Evolutionary conservation across 2,113 vertebrate genomes (phyloP), one percentile per base, ranked within the genome.

Genomic region (Pteronura brasiliensis): DNA sequence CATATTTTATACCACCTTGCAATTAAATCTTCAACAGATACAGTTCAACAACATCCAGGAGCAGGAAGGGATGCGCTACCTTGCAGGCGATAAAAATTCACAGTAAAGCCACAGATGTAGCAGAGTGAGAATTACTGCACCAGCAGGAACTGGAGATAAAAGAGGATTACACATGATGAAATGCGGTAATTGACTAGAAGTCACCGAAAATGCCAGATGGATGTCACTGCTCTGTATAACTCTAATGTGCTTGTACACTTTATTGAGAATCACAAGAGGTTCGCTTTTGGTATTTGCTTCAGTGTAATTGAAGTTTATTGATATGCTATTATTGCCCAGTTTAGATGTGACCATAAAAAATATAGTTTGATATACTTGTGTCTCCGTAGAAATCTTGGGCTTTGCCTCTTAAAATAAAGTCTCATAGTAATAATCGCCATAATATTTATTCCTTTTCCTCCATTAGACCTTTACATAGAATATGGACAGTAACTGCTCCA

Each of bases 301-400:
- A 98, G 98, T 98, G 97, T 98, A 98, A 99, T 98, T 98, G 98
- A 98, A 97, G 98, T 98, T 98, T 99, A 99, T 98, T 99, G 99
- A 98, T 98, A 98, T 0, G 0, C 72, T 97, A 96, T 98, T 98
- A 99, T 97, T 96, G 98, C 91, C 96, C 97, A 98, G 96, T 98
- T 99, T 99, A 98, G 98, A 98, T 95, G 87, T 97, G 93, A 96
- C 86, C 97, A 97, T 98, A 98, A 99, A 98, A 98, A 98, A 98
- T 98, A 97, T 74, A 97, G 92, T 98, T 97, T 98, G 94, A 98
- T 97, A 57, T 67, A 92, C 39, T 94, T 96, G 67, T 94, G 47
- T 96, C 97, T 96, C 85, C 72, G 77, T 10, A 97, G 95, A 97
- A 98, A 96, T 97, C 96, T 90, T 93, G 94, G 63, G 85, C 84